Evolutionary conservation across 2,797 vertebrate species (phyloP).

Genomic region (Holocentrus rufus): DNA sequence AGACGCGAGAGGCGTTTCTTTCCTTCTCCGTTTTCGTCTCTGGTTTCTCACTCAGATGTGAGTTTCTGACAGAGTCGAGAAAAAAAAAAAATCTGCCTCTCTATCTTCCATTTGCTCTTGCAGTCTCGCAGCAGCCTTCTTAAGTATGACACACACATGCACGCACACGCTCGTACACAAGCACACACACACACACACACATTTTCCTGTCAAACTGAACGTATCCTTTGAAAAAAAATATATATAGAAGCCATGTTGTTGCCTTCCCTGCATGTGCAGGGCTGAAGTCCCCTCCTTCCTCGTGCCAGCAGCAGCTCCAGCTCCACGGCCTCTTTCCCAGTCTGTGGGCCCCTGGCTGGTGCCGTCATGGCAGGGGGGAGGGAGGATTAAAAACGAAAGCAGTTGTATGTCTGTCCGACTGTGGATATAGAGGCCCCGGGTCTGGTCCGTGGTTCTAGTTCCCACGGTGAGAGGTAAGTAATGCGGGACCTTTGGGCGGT

Average conservation of each 20-base stretch:
- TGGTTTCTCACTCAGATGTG: slow-evolving; percentile 40
- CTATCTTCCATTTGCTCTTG: slow-evolving; percentile 43
- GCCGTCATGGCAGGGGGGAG: slow-evolving; percentile 47
- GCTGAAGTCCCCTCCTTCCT: slow-evolving; percentile 40
- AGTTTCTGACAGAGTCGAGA: slow-evolving; percentile 48
- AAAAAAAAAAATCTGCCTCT: slow-evolving; percentile 68
- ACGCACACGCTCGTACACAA: not conserved
- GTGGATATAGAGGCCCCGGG: slow-evolving; percentile 56
- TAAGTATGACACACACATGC: slow-evolving; percentile 29
- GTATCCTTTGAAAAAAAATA: slow-evolving; percentile 53
- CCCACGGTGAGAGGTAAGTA: slow-evolving; percentile 69
- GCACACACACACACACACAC: slow-evolving; percentile 51
- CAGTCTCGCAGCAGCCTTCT: slow-evolving; percentile 56
- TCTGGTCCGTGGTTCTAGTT: slow-evolving; percentile 58
- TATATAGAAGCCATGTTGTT: slow-evolving; percentile 66
- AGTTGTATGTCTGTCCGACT: slow-evolving; percentile 49
- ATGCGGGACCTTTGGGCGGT: slow-evolving; percentile 57
- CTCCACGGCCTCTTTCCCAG: slow-evolving; percentile 42
- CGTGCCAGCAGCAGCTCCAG: slow-evolving; percentile 42
- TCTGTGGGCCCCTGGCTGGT: slow-evolving; percentile 42
- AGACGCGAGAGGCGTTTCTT: slow-evolving; percentile 52
- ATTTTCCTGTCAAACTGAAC: slow-evolving; percentile 57
- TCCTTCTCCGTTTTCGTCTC: slow-evolving; percentile 33
- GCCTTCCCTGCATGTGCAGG: slow-evolving; percentile 49
- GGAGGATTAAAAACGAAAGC: slow-evolving; percentile 59